A percentile compares a stretch with the other conserved stretches of the same genome.
These are phyloP conservation scores for Watsonalla cultraria DNA, from an alignment of 2,888 invertebrate genomes.

Conservation along the genomic window DNA sequence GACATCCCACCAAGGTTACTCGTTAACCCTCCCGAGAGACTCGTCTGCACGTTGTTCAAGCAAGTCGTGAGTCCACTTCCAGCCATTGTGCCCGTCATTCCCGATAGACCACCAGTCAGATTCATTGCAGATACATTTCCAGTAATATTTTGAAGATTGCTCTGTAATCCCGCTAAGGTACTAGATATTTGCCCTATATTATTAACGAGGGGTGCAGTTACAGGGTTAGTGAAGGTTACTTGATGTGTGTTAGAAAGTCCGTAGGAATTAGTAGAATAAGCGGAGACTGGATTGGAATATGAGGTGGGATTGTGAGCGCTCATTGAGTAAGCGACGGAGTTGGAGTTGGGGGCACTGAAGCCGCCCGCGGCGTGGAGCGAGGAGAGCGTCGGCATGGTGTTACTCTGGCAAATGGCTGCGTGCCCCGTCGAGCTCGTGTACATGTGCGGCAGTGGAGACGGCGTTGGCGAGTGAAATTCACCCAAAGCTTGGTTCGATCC, in stretches of 20 bases:
- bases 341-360: constrained; percentile 68
- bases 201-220: constrained; percentile 69
- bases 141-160: constrained; percentile 66
- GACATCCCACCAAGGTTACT: constrained; percentile 66
- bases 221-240: constrained; percentile 73
- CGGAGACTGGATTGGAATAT: constrained; percentile 73
- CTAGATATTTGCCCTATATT: constrained; percentile 73
- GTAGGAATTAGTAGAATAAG: constrained; percentile 67
- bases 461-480: constrained; percentile 81
- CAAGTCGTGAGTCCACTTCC: constrained; percentile 67
- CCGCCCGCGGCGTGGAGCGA: constrained; percentile 69
- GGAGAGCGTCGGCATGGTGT: constrained; percentile 81
- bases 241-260: constrained; percentile 71
- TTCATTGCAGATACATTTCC: constrained; percentile 66
- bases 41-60: constrained; percentile 65
- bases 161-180: constrained; percentile 69
- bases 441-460: constrained; percentile 78
- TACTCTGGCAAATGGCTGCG: constrained; percentile 79
- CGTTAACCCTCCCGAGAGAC: constrained; percentile 62
- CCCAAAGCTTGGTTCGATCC: constrained; percentile 84
- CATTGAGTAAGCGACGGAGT: constrained; percentile 72
- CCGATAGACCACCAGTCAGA: constrained; percentile 63
- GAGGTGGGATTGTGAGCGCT: constrained; percentile 73
- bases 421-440: constrained; percentile 68
- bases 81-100: constrained; percentile 71